Evolutionary conservation across 2,113 vertebrate genomes (phyloP).

Genomic region (Cyprinus carpio): DNA sequence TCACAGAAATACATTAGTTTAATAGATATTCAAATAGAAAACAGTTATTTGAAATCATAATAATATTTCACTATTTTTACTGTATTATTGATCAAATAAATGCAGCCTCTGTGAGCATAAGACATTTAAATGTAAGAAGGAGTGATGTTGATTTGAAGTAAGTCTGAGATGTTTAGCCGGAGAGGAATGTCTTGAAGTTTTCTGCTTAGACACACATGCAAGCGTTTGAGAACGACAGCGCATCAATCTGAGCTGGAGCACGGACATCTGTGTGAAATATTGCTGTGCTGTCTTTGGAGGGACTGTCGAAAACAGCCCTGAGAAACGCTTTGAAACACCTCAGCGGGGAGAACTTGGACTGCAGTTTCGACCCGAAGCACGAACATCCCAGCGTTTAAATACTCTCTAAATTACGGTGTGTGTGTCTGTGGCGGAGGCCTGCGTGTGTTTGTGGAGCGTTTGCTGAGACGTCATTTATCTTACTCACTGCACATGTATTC

Average conservation of each 20-base stretch:
- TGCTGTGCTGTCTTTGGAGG: slow-evolving; percentile 52
- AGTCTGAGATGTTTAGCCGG: slow-evolving; percentile 2
- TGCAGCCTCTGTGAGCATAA: neutral
- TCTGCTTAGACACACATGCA: neutral
- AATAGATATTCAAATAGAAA: neutral
- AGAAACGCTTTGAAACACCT: slow-evolving; percentile 65
- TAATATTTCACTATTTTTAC: neutral
- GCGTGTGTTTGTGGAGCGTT: slow-evolving; percentile 51
- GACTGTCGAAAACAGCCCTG: slow-evolving; percentile 51
- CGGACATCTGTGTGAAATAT: slow-evolving; percentile 28
- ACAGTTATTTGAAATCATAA: neutral
- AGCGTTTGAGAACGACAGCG: neutral
- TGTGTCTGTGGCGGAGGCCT: slow-evolving; percentile 48
- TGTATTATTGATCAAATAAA: neutral
- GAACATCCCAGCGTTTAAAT: slow-evolving; percentile 70
- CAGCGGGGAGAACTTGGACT: slow-evolving; percentile 66
- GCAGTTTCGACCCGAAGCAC: slow-evolving; percentile 64
- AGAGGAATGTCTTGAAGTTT: slow-evolving; percentile 24
- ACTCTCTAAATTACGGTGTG: slow-evolving; percentile 64
- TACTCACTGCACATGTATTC: slow-evolving; percentile 70
- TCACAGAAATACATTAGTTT: neutral
- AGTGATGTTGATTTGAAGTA: neutral
- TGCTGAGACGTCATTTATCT: slow-evolving; percentile 64
- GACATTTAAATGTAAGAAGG: neutral
- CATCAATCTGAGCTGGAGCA: slow-evolving; percentile 18